Base-by-base conservation (phyloP, 1,140 invertebrate species). In the Oryctes rhinoceros region DNA sequence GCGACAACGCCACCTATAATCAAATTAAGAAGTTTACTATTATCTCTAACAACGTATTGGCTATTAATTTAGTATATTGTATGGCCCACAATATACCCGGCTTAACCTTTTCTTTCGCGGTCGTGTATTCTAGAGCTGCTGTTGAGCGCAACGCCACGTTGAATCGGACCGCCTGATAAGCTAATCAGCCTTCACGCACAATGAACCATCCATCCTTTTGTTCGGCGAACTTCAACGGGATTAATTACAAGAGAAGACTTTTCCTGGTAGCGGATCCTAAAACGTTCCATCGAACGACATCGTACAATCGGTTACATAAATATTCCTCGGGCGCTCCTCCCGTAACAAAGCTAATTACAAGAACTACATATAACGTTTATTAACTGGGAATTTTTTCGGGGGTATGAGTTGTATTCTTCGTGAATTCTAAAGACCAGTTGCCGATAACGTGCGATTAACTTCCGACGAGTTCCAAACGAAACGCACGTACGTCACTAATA, bases 231-330 rank as follows among this genome's bases (percentile, higher is more conserved):
- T 71, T 6, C 9, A 71, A 10, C 13, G 24, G 20, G 20, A 71
- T 71, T 71, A 71, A 71, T 71, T 71, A 71, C 20, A 71, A 71
- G 35, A 24, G 65, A 71, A 71, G 15, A 71, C 7, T 71, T 30
- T 71, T 71, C 65, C 24, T 24, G 5, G 35, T 71, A 71, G 18
- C 35, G 9, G 0, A 35, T 7, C 35, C 65, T 24, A 35, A 9
- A 24, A 1, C 24, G 24, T 9, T 71, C 37, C 65, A 71, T 7
- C 10, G 35, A 71, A 71, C 4, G 1, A 67, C 0, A 3, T 35
- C 18, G 24, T 30, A 71, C 11, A 10, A 37, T 37, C 37, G 18
- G 20, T 35, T 71, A 10, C 20, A 30, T 71, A 30, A 37, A 30
- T 24, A 35, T 24, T 71, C 24, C 10, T 5, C 37, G 39, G 5